Evolutionary conservation across 2,888 invertebrate species (phyloP).

Genomic region (Ryuthela nishihirai): DNA sequence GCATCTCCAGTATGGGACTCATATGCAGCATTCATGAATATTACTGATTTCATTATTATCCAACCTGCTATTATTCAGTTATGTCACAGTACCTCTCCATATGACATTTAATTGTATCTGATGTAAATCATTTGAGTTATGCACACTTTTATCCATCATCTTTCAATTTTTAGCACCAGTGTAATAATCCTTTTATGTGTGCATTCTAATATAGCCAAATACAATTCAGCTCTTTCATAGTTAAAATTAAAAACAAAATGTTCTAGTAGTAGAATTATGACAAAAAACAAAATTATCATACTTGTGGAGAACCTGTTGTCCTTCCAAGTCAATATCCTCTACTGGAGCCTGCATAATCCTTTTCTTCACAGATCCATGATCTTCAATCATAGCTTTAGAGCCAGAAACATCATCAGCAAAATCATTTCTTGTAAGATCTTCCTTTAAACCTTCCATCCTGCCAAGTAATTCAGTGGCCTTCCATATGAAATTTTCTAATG

Average conservation of each 20-base stretch:
- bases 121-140: too few species aligned
- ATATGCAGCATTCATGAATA: too few species aligned
- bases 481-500: constrained; percentile 94
- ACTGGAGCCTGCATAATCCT: constrained; percentile 90
- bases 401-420: constrained; percentile 92
- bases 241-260: constrained; percentile 1
- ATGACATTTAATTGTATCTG: too few species aligned
- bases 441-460: constrained; percentile 85
- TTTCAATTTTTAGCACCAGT: too few species aligned
- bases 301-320: constrained; percentile 62
- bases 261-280: background rate
- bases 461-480: constrained; percentile 90
- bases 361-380: constrained; percentile 90
- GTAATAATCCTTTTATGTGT: too few species aligned
- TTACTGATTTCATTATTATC: too few species aligned
- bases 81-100: too few species aligned
- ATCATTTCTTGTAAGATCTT: constrained; percentile 86
- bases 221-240: too few species aligned
- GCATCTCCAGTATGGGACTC: too few species aligned
- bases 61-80: too few species aligned
- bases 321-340: constrained; percentile 86
- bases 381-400: constrained; percentile 85
- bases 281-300: constrained; percentile 40
- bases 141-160: too few species aligned
- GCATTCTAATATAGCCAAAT: too few species aligned